These are phyloP conservation scores for Echinops telfairi DNA, from an alignment of 2,113 vertebrate species.

Conservation along the genomic window DNA sequence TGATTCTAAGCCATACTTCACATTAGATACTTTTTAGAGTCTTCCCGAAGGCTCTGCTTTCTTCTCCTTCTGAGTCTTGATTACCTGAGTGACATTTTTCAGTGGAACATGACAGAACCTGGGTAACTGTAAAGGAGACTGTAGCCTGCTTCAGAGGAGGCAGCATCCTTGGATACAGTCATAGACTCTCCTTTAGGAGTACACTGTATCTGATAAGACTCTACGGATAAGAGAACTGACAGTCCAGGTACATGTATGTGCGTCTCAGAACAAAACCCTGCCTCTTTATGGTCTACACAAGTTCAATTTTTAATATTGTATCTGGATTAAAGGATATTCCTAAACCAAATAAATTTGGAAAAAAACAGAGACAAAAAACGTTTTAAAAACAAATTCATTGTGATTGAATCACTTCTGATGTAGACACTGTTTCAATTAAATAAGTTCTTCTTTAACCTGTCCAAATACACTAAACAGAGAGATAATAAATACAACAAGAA, in stretches of 20 bases:
- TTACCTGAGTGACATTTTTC: neutral
- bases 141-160: neutral
- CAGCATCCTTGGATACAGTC: neutral
- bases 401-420: neutral
- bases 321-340: neutral
- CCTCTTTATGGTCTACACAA: neutral
- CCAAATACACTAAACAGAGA: neutral
- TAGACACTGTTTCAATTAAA: neutral
- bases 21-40: neutral
- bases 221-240: neutral
- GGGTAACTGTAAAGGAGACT: neutral
- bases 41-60: neutral
- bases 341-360: neutral
- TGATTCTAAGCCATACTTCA: neutral
- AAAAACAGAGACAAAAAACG: neutral
- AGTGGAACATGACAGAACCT: neutral
- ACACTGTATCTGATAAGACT: neutral
- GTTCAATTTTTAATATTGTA: slow-evolving; percentile 25
- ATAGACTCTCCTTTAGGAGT: neutral
- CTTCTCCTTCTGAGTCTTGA: neutral
- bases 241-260: neutral
- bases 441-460: neutral
- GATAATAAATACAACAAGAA: slow-evolving; percentile 35
- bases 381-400: neutral
- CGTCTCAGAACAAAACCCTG: slow-evolving; percentile 31